Evolutionary conservation across 2,113 vertebrate genomes (phyloP).

Genomic region (Chaetodon auriga): DNA sequence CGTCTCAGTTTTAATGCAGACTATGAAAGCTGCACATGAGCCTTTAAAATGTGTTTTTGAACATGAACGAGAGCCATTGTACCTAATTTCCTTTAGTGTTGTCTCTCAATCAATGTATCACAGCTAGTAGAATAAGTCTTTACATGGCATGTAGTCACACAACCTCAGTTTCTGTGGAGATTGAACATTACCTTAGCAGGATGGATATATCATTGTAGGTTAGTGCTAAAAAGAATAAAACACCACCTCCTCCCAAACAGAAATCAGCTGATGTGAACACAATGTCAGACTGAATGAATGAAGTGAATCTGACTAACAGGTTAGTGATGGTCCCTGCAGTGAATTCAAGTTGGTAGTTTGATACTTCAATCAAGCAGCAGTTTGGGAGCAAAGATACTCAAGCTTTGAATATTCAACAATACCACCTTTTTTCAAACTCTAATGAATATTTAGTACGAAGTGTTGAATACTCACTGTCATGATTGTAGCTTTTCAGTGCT

Average conservation of each 20-base stretch:
- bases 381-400: constrained; percentile 22
- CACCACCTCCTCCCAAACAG: no score
- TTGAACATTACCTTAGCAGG: background rate
- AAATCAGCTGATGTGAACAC: background rate
- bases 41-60: background rate
- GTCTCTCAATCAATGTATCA: no score
- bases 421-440: background rate
- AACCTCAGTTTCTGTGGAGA: background rate
- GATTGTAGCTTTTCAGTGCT: constrained; percentile 24
- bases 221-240: constrained; percentile 1
- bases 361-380: constrained; percentile 34
- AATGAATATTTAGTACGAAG: constrained; percentile 43
- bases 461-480: constrained; percentile 11
- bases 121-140: background rate
- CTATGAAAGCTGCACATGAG: no score
- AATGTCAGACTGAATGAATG: background rate
- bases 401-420: constrained; percentile 41
- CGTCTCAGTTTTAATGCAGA: background rate
- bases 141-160: background rate
- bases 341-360: background rate
- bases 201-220: background rate
- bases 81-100: background rate
- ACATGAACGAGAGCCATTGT: background rate
- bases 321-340: background rate
- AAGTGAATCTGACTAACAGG: background rate